A percentile compares a stretch with the other conserved stretches of the same genome.
Evolutionary conservation across 2,113 vertebrate genomes (phyloP).

Genomic region (Danio rerio): GRCz12tu NC_133194.1:29284001-29284500

Average conservation of each 20-base stretch:
- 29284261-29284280: not conserved
- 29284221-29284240: not conserved
- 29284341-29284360: too few species aligned
- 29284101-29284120: not conserved
- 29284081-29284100: conserved; percentile 38
- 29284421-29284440: not conserved
- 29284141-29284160: not conserved
- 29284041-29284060: not conserved
- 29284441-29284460: conserved; percentile 14
- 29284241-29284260: not conserved
- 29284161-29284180: not conserved
- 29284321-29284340: not conserved
- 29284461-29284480: not conserved
- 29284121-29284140: not conserved
- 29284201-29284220: not conserved
- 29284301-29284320: not conserved
- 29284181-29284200: too few species aligned
- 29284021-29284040: not conserved
- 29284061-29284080: conserved; percentile 25
- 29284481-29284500: not conserved
- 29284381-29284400: not conserved
- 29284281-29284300: not conserved
- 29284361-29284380: not conserved
- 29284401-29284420: not conserved
- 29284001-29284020: conserved; percentile 36